phyloP scores from a whole-genome alignment of 2,888 invertebrate genomes.

The Drosophila borealis region DNA sequence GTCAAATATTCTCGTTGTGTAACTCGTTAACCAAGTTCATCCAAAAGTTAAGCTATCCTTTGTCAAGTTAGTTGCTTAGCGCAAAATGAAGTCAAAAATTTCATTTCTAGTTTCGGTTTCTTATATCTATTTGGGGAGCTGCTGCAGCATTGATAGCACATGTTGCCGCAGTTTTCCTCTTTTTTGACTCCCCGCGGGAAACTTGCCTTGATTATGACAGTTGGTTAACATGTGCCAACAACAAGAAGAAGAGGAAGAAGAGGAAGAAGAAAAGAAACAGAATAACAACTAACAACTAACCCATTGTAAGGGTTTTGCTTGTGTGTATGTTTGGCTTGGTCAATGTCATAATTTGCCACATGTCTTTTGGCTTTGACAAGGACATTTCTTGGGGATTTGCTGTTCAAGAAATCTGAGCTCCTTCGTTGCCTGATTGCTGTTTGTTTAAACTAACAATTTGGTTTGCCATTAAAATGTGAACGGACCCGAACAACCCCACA shows the following conservation, averaged over 20 bases:
- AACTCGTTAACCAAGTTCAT: slow-evolving; percentile 2
- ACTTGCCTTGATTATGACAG: slow-evolving; percentile 78
- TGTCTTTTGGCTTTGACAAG: slow-evolving; percentile 60
- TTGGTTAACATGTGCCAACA: slow-evolving; percentile 60
- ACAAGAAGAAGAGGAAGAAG: slow-evolving; percentile 15
- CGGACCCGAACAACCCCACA: slow-evolving; percentile 13
- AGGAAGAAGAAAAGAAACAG: slow-evolving; percentile 23
- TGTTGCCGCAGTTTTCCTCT: slow-evolving; percentile 53
- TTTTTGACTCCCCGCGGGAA: slow-evolving; percentile 62
- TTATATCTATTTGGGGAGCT: slow-evolving; percentile 19
- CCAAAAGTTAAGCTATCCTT: slow-evolving; percentile 15
- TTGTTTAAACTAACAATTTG: slow-evolving; percentile 56
- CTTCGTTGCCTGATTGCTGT: slow-evolving; percentile 51
- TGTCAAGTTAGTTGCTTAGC: not conserved
- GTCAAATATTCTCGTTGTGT: too few relatives aligned
- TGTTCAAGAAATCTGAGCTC: slow-evolving; percentile 33
- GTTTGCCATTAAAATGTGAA: slow-evolving; percentile 62
- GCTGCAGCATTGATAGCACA: slow-evolving; percentile 43
- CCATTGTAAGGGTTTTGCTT: slow-evolving; percentile 45
- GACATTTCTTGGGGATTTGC: slow-evolving; percentile 58
- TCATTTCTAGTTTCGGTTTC: slow-evolving; percentile 18
- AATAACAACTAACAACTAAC: slow-evolving; percentile 32
- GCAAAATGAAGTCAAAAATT: slow-evolving; percentile 31
- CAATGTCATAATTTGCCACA: slow-evolving; percentile 70
- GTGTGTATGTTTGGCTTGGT: slow-evolving; percentile 46